Evolutionary conservation across 2,113 vertebrate genomes (phyloP), one percentile per base, ranked within the genome.

Genomic region (Gobiocypris rarus): DNA sequence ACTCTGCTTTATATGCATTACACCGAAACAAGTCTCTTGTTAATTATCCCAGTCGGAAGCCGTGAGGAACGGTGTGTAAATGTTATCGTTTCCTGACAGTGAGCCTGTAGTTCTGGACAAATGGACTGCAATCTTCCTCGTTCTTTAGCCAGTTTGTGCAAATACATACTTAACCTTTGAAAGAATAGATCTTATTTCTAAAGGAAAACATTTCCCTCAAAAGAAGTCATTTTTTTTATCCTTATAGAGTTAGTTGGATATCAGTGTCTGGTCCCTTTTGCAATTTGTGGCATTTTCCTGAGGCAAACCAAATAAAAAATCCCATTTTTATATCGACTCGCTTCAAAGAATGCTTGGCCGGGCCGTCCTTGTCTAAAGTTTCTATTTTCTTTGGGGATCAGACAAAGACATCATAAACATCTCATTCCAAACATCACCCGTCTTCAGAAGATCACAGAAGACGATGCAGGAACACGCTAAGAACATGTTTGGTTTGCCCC

Each of bases 371-470:
- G 71, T 81, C 73, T 86, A 71, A 43, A 15, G 15, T 87, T 89
- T 90, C 75, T 88, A 85, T 91, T 90, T 90, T 90, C 74, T 54
- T 92, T 90, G 88, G 90, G 85, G 69, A 58, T 38, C 70, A 82
- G 81, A 84, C 84, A 89, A 88, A 75, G 82, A 86, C 88, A 84
- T 75, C 52, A 70, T 5, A 54, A 83, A 77, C 4, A 19, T 86
- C 83, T 86, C 17, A 48, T 83, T 84, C 82, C 82, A 87, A 87
- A 77, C 65, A 52, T n/a, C n/a, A n/a, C n/a, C n/a, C n/a, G n/a
- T n/a, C n/a, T n/a, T n/a, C 85, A 73, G 83, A 85, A 61, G 58
- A 43, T 84, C 22, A 80, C 88, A 90, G 81, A 43, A 54, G 48
- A 48, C 4, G 9, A 59, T 48, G 67, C 65, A 24, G 70, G 86